Base-by-base conservation (phyloP, 2,113 vertebrate genomes). In the Pleuronectes platessa region DNA sequence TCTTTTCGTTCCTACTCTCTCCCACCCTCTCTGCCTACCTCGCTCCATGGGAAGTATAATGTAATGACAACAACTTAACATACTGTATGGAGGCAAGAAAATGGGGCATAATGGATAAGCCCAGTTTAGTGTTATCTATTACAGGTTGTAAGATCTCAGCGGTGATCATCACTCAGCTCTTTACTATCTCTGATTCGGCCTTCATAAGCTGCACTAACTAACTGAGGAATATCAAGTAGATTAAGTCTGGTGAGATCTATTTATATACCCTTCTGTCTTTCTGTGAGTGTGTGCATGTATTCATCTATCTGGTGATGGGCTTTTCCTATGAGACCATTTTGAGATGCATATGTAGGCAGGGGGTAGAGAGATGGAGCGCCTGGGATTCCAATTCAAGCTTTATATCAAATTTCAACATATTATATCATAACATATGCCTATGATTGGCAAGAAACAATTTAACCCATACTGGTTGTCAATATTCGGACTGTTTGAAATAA, bases 81-180 rank as follows among this genome's bases (percentile, higher is more conserved):
- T 61, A 62, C 49, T 78, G 71, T 77, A 70, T 70, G 64, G 69
- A 69, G 64, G 56, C 56, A 83, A 69, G 68, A 78, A 88, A 79
- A 86, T 86, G 71, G 62, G 63, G 68, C 68, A 31, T 89, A 79
- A 89, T 84, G 83, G 83, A 82, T 71, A 83, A 90, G 76, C 68
- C 83, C 73, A 81, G 67, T 79, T 81, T 65, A 75, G 55, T 64
- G 73, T 80, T 68, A 82, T 66, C 66, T 73, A 70, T 83, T 84
- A 74, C 67, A 75, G 42, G 63, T 40, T 76, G 59, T 78, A 70
- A 74, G 70, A 83, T 86, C 80, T 91, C 81, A 47, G 58, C 24
- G 71, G 82, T 83, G 83, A 88, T 87, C 71, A 83, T 84, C 80
- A 55, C 60, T 76, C 61, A 56, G 74, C 63, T 56, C 65, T 65